These are phyloP conservation scores for Saturnia japonica DNA, from an alignment of 2,888 invertebrate genomes.

Conservation along the genomic window DNA sequence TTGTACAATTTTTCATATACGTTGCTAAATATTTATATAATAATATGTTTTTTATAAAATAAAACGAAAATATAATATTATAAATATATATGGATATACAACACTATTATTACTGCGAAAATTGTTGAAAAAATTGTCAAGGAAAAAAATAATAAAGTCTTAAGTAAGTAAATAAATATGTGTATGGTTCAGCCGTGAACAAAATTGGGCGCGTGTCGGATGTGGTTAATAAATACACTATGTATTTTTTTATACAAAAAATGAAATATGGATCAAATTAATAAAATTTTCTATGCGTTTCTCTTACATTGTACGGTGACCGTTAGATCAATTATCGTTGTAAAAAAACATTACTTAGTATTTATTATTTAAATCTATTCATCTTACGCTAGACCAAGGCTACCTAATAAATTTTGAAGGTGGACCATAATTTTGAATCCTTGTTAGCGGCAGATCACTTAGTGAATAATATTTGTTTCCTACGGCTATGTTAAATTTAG, in stretches of 20 bases:
- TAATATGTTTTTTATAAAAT: background rate
- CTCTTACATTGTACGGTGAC: background rate
- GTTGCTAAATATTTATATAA: slow-evolving; percentile 46
- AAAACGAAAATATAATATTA: slow-evolving; percentile 37
- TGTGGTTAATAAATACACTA: slow-evolving; percentile 27
- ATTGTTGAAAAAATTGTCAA: slow-evolving; percentile 57
- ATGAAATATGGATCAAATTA: background rate
- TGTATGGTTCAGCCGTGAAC: slow-evolving; percentile 34
- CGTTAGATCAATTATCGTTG: no score
- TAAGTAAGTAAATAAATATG: slow-evolving; percentile 31
- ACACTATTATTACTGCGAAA: slow-evolving; percentile 44
- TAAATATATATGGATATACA: slow-evolving; percentile 33
- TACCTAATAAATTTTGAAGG: no score
- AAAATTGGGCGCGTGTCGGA: slow-evolving; percentile 40
- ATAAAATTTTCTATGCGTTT: background rate
- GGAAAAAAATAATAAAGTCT: slow-evolving; percentile 44
- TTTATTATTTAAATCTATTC: no score
- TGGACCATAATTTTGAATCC: no score
- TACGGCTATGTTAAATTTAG: no score
- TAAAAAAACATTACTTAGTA: no score
- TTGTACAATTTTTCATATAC: slow-evolving; percentile 42
- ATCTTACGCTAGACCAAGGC: no score
- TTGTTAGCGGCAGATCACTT: no score
- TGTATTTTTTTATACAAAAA: slow-evolving; percentile 1
- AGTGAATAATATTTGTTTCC: no score